Conservation (phyloP, 2,113 vertebrate genomes). For the Camelus bactrianus region DNA sequence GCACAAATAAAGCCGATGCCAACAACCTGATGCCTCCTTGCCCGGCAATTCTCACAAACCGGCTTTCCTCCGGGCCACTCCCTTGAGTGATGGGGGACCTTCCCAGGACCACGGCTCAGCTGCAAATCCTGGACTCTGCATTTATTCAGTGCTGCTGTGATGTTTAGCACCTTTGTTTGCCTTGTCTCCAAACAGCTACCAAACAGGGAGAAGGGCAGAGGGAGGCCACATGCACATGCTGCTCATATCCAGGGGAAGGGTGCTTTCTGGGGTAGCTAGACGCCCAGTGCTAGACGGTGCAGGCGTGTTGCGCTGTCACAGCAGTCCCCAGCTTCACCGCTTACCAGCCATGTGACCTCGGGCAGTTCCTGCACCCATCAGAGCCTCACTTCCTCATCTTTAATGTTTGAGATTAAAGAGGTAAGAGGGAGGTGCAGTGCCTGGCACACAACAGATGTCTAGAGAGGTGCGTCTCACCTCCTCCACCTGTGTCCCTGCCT, state of each 20-base stretch:
- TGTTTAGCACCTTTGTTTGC: not conserved
- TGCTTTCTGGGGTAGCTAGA: not conserved
- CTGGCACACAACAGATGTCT: not conserved
- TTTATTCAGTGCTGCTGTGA: not conserved
- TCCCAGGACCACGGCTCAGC: not conserved
- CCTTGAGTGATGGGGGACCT: not conserved
- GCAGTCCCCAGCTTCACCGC: no score
- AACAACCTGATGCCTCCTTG: not conserved
- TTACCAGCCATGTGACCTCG: fast-evolving
- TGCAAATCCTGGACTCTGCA: not conserved
- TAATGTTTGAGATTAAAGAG: not conserved
- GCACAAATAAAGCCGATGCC: not conserved
- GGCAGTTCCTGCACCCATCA: fast-evolving
- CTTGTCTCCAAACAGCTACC: not conserved
- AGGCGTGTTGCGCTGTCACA: fast-evolving
- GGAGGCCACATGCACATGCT: fast-evolving
- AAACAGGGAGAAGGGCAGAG: not conserved
- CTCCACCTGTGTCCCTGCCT: not conserved
- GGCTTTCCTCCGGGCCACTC: not conserved
- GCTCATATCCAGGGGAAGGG: no score
- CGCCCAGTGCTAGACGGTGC: not conserved
- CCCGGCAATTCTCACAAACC: not conserved
- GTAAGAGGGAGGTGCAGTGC: no score
- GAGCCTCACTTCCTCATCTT: not conserved
- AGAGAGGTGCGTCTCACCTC: not conserved